A percentile compares a stretch with the other conserved stretches of the same genome.
Conservation (phyloP, 37 sponge, comb jelly and placozoan genomes). For the Diacarnus erythraeanus region DNA sequence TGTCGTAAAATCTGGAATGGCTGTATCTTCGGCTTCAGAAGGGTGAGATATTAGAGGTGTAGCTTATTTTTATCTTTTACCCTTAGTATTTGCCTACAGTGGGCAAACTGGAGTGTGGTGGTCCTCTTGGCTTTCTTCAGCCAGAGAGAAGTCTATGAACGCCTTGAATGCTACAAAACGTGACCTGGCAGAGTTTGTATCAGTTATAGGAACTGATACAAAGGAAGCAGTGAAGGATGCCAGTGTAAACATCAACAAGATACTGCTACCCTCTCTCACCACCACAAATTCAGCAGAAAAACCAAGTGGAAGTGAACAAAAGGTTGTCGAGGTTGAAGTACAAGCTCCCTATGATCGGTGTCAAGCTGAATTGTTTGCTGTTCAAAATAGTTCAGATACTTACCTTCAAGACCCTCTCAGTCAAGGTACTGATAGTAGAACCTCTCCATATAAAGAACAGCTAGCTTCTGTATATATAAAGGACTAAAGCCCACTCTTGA, state of each 20-base stretch:
- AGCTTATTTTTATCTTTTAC: not conserved
- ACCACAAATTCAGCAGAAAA: not conserved
- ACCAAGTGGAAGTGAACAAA: not conserved
- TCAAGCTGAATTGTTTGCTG: constrained; percentile 41
- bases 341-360: constrained; percentile 50
- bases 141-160: constrained; percentile 56
- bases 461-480: too few species aligned
- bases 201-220: constrained; percentile 56
- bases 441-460: too few species aligned
- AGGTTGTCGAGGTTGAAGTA: not conserved
- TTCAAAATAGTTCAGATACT: constrained; percentile 28
- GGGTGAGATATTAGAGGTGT: not conserved
- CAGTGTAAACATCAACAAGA: constrained; percentile 32
- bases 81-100: not conserved
- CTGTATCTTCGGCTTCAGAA: not conserved
- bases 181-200: constrained; percentile 71
- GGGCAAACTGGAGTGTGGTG: constrained; percentile 30
- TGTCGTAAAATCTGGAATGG: constrained; percentile 12
- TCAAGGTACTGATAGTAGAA: too few species aligned
- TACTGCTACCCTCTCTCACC: not conserved
- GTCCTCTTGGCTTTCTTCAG: constrained; percentile 46
- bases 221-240: constrained; percentile 45
- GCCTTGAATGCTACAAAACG: constrained; percentile 67
- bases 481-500: too few species aligned
- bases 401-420: constrained; percentile 29